Percentiles rank a stretch among this genome's conserved stretches.
Evolutionary conservation across 2,888 invertebrate genomes (phyloP).

Genomic region (Volucella bombylans): DNA sequence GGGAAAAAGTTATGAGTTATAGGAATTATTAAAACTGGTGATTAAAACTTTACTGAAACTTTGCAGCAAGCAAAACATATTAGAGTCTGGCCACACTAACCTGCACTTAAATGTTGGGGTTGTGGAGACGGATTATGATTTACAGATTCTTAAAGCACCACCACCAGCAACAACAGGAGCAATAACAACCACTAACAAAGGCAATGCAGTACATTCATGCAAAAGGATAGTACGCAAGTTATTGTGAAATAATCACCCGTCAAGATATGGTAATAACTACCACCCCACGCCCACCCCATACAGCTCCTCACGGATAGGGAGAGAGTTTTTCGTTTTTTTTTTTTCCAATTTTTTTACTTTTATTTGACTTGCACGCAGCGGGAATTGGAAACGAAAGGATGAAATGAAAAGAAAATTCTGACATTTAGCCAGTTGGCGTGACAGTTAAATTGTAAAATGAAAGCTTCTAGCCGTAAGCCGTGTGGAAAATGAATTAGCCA

Average conservation of each 20-base stretch:
- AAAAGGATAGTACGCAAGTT: constrained; percentile 73
- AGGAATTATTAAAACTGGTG: too few relatives aligned
- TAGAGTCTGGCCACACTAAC: too few relatives aligned
- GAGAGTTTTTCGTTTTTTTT: background rate
- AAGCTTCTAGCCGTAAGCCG: constrained; percentile 8
- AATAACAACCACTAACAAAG: constrained; percentile 54
- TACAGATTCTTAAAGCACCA: constrained; percentile 51
- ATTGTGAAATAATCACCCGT: constrained; percentile 74
- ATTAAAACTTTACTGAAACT: too few relatives aligned
- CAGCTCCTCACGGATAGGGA: background rate
- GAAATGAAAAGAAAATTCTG: constrained; percentile 43
- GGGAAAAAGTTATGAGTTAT: too few relatives aligned
- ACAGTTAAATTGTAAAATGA: constrained; percentile 66
- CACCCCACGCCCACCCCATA: background rate
- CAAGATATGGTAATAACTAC: constrained; percentile 71
- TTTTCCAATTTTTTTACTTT: constrained; percentile 3
- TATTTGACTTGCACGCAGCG: constrained; percentile 53
- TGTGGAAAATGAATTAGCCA: constrained; percentile 59
- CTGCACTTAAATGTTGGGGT: background rate
- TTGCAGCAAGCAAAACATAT: too few relatives aligned
- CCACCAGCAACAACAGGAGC: background rate
- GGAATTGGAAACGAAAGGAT: background rate
- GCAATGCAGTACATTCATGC: constrained; percentile 65
- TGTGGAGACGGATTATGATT: constrained; percentile 66
- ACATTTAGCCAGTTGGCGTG: constrained; percentile 73